Percentiles rank a stretch among this genome's conserved stretches.
Evolutionary conservation across 2,113 vertebrate genomes (phyloP).

Genomic region (Trichomycterus rosablanca): DNA sequence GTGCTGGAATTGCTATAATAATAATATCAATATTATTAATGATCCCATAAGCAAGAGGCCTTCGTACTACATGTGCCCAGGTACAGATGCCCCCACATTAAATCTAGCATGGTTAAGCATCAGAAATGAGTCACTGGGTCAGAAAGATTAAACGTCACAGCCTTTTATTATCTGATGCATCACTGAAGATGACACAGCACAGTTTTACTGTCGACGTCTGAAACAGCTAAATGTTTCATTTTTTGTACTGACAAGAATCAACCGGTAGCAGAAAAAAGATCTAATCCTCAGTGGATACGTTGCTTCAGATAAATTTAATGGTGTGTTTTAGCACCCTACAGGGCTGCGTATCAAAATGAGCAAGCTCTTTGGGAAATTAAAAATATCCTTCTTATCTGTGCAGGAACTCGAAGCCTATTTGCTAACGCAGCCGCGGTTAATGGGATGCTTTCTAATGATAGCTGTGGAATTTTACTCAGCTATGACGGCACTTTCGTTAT

Average conservation of each 20-base stretch:
- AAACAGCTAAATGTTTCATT: constrained; percentile 36
- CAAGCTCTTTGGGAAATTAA: constrained; percentile 56
- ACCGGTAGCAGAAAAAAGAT: constrained; percentile 34
- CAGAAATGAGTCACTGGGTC: neutral
- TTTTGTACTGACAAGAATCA: constrained; percentile 43
- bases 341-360: constrained; percentile 53
- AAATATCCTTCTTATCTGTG: constrained; percentile 58
- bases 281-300: constrained; percentile 44
- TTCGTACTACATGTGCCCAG: too few species aligned
- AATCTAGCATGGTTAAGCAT: too few species aligned
- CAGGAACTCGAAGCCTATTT: constrained; percentile 59
- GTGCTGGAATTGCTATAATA: too few species aligned
- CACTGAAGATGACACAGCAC: neutral
- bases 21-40: too few species aligned
- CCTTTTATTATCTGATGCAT: neutral
- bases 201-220: neutral
- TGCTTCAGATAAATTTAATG: constrained; percentile 57
- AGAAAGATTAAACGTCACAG: neutral
- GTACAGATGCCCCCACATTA: too few species aligned
- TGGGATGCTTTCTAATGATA: constrained; percentile 61
- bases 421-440: constrained; percentile 57
- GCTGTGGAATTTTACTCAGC: constrained; percentile 62
- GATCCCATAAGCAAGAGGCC: too few species aligned
- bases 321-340: constrained; percentile 49
- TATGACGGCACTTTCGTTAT: constrained; percentile 55